Conservation (phyloP, 2,797 vertebrate genomes). For the Gymnocypris eckloni region DNA sequence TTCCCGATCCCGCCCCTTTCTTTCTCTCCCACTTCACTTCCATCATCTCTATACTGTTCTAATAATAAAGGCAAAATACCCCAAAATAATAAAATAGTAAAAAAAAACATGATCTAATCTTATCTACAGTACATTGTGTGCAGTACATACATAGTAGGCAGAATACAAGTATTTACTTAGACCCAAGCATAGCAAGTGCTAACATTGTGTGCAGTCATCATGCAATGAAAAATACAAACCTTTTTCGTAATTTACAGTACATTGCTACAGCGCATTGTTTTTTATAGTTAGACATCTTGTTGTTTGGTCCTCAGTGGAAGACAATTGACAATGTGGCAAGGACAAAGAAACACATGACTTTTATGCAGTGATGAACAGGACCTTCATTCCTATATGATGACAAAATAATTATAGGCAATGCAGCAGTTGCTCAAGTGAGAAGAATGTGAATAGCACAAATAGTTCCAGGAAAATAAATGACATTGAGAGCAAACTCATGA, state of each 20-base stretch:
- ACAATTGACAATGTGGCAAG: neutral
- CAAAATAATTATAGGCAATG: constrained; percentile 28
- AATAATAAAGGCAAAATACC: too few relatives aligned
- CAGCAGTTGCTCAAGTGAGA: constrained; percentile 13
- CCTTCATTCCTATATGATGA: constrained; percentile 18
- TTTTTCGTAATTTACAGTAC: neutral
- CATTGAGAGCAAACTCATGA: neutral
- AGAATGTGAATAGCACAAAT: constrained; percentile 10
- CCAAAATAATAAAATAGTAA: too few relatives aligned
- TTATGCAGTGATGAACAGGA: constrained; percentile 6
- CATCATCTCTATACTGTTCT: too few relatives aligned
- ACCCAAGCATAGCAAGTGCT: neutral
- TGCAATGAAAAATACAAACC: neutral
- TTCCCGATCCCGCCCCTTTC: too few relatives aligned
- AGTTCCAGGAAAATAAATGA: neutral
- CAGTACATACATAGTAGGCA: neutral
- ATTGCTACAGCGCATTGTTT: neutral
- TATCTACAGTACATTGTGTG: neutral
- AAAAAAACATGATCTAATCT: neutral
- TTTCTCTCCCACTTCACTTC: too few relatives aligned
- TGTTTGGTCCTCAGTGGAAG: neutral
- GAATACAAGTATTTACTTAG: neutral
- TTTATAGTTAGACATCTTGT: neutral
- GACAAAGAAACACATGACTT: constrained; percentile 16
- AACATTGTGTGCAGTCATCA: neutral